Evolutionary conservation across 2,797 vertebrate species (phyloP).

Genomic region (Bradypodion ventrale): DNA sequence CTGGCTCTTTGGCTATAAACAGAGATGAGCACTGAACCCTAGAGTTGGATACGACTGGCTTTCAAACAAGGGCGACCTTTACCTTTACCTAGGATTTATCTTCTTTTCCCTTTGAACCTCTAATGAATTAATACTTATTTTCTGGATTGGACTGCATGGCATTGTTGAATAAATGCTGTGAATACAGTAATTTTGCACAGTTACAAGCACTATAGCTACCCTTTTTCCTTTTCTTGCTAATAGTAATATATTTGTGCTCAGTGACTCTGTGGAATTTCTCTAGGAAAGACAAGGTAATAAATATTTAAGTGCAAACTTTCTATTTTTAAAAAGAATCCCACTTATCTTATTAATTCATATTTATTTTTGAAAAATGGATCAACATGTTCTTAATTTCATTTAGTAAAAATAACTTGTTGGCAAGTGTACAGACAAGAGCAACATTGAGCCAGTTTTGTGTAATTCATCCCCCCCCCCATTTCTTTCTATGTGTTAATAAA

Average conservation of each 20-base stretch:
- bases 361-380: no score
- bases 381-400: not conserved
- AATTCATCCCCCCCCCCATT: not conserved
- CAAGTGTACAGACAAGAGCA: not conserved
- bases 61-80: no score
- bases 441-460: not conserved
- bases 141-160: not conserved
- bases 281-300: not conserved
- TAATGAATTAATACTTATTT: not conserved
- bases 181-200: not conserved
- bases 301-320: not conserved
- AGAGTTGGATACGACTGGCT: no score
- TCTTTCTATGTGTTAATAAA: not conserved
- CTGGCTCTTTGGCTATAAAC: no score
- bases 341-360: not conserved
- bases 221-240: not conserved
- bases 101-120: slow-evolving; percentile 44
- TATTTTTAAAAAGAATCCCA: not conserved
- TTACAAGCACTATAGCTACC: not conserved
- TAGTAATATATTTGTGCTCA: not conserved
- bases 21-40: no score
- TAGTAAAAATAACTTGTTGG: not conserved
- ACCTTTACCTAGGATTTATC: slow-evolving; percentile 16
- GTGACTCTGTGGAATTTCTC: not conserved
- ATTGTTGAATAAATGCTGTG: no score